Base-by-base conservation (phyloP, 2,888 invertebrate species). In the Craniophora ligustri region DNA sequence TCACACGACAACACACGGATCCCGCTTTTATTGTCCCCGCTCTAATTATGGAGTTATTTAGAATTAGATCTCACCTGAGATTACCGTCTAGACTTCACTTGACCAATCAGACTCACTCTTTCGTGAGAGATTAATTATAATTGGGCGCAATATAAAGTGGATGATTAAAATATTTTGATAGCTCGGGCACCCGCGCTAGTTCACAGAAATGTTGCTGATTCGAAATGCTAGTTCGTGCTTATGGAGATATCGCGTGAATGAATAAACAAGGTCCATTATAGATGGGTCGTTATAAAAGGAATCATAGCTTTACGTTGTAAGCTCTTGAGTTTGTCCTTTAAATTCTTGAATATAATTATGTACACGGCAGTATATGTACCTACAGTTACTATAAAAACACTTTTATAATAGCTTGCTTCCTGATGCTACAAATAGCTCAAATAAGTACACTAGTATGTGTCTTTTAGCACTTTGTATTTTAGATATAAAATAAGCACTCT, bases 121-220 rank as follows among this genome's bases (percentile, higher is more conserved):
- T 89, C 89, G 88, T 89, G 88, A 81, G 84, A 90, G 89, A 89
- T 91, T 91, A 89, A 89, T 88, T 86, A 83, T 89, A 83, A 87
- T 90, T 86, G 86, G 86, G 79, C 84, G 79, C 73, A 82, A 79
- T 82, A 79, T 85, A 81, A 85, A 85, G 78, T 83, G 76, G 79
- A 86, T 84, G 84, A 87, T 88, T 89, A 86, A 79, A 82, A 80
- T 83, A 84, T 87, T 84, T 84, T 82, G 87, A 89, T 88, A 81
- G 84, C 50, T 63, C 66, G 51, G 60, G 45, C 51, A 72, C 54
- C 56, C 18, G 15, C 19, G 34, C 54, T 55, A 51, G 23, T 62
- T 67, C 56, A 76, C 59, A 73, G 76, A 76, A 77, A 75, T 72
- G 67, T 68, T 73, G 66, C 75, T 65, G 75, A 77, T 78, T 78